Evolutionary conservation across 2,797 vertebrate genomes (phyloP).

Genomic region (Scyliorhinus canicula): DNA sequence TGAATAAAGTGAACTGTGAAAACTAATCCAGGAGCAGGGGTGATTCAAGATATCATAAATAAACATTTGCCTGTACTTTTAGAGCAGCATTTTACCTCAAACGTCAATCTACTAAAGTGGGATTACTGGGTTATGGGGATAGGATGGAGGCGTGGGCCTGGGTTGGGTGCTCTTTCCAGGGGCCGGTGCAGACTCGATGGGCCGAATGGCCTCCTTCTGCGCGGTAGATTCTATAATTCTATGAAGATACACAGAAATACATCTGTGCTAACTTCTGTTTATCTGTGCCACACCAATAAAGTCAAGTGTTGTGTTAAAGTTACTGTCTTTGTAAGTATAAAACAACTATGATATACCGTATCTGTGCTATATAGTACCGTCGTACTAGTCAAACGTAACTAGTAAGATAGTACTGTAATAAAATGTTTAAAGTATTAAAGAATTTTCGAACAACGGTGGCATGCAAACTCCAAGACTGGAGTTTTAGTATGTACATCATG

Average conservation of each 20-base stretch:
- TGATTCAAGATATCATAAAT: neutral
- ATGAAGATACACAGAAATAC: no score
- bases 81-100: neutral
- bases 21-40: neutral
- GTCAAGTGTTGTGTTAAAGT: neutral
- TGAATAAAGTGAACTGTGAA: neutral
- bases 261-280: neutral
- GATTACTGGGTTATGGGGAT: no score
- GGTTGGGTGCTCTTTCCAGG: no score
- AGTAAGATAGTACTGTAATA: neutral
- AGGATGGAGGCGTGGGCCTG: no score
- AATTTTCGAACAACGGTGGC: neutral
- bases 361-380: neutral
- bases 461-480: neutral
- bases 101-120: neutral
- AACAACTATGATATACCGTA: neutral
- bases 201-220: no score
- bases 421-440: neutral
- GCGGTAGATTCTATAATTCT: no score
- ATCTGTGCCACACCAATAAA: neutral
- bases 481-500: neutral
- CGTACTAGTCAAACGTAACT: neutral
- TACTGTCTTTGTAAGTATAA: neutral
- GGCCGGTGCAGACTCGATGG: no score
- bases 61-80: neutral